These are phyloP conservation scores for Coelopa pilipes DNA, from an alignment of 2,888 invertebrate genomes.

Conservation along the genomic window DNA sequence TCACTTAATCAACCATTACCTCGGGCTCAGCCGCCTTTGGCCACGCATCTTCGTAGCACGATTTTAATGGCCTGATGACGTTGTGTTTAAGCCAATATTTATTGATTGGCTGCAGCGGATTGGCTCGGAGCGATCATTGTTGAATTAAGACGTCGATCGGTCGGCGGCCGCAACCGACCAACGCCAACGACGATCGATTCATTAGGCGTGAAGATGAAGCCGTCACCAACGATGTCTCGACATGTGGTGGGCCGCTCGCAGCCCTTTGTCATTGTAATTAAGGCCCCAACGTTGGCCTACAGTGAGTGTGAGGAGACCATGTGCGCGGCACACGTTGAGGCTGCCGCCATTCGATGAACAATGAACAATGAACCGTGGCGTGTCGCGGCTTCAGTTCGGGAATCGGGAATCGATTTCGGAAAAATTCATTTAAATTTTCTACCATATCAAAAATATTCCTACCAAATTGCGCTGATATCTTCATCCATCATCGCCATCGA, in stretches of 20 bases:
- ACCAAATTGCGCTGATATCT: background rate
- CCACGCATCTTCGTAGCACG: slow-evolving; percentile 3
- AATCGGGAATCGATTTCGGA: slow-evolving; percentile 18
- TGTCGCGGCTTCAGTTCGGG: background rate
- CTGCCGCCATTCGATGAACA: background rate
- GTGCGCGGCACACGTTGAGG: background rate
- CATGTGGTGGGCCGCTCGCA: background rate
- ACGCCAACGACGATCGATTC: too few species aligned
- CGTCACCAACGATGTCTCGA: background rate
- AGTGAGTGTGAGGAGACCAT: background rate
- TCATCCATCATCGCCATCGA: background rate
- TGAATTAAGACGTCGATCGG: too few species aligned
- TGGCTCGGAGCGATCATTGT: too few species aligned
- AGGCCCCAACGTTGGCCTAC: too few species aligned
- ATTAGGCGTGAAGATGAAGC: too few species aligned
- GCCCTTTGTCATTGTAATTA: background rate
- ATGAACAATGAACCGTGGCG: too few species aligned
- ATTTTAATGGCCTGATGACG: slow-evolving; percentile 25
- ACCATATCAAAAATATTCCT: slow-evolving; percentile 11
- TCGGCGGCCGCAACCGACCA: too few species aligned
- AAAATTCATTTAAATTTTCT: slow-evolving; percentile 35
- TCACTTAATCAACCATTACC: too few species aligned
- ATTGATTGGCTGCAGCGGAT: slow-evolving; percentile 23
- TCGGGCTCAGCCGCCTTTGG: slow-evolving; percentile 1
- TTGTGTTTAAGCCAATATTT: slow-evolving; percentile 23